A percentile compares a stretch with the other conserved stretches of the same genome.
phyloP scores from a whole-genome alignment of 2,113 vertebrate genomes.

The Hippocampus barbouri region DNA sequence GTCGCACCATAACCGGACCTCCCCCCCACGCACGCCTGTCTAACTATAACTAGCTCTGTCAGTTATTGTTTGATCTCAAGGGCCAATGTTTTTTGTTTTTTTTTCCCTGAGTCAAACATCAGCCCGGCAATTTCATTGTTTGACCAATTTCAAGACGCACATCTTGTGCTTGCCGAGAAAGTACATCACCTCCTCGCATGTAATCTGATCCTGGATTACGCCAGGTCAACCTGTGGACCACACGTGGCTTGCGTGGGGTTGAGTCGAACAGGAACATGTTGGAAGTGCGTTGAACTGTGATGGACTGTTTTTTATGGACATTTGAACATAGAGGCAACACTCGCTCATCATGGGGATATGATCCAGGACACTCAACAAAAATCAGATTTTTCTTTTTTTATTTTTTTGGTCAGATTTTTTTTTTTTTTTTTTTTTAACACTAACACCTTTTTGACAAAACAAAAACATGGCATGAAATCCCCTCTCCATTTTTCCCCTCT shows the following conservation, averaged over 20 bases:
- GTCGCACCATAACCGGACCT: constrained; percentile 15
- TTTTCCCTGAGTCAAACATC: constrained; percentile 10
- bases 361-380: no score
- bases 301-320: no score
- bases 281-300: neutral
- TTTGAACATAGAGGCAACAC: neutral
- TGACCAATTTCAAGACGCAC: constrained; percentile 3
- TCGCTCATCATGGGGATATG: neutral
- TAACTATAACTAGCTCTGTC: constrained; percentile 38
- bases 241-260: neutral
- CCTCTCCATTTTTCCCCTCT: no score
- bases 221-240: neutral
- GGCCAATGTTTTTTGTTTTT: constrained; percentile 18
- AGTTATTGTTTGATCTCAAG: constrained; percentile 15
- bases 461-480: no score
- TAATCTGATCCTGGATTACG: constrained; percentile 1
- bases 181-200: neutral
- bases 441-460: no score
- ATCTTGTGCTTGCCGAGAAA: neutral
- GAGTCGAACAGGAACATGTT: constrained; percentile 1
- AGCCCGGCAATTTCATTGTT: constrained; percentile 9
- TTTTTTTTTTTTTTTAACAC: no score
- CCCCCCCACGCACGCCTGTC: neutral
- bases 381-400: no score
- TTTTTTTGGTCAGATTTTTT: no score